Percentiles rank a stretch among this genome's conserved stretches.
Evolutionary conservation across 2,888 invertebrate species (phyloP).

Genomic region (Drosophila leonis): DNA sequence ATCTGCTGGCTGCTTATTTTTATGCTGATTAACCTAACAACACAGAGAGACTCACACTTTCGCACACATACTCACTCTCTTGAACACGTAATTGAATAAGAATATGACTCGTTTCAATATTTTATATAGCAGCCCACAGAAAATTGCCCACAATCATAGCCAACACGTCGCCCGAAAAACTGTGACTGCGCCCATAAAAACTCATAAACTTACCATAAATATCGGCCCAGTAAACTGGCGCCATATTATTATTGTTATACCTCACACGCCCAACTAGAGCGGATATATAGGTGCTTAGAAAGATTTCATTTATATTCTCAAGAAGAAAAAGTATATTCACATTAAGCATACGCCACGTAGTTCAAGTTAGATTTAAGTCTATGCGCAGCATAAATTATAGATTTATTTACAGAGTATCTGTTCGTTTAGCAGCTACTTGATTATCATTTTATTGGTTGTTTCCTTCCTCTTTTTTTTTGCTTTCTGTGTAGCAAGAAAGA

Average conservation of each 20-base stretch:
- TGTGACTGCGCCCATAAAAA: conserved; percentile 59
- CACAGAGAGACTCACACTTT: conserved; percentile 24
- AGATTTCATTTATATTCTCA: background rate
- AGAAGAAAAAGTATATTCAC: background rate
- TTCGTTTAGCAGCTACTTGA: background rate
- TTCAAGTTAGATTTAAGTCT: background rate
- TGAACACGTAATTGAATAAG: conserved; percentile 60
- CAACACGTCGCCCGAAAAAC: conserved; percentile 43
- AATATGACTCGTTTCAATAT: conserved; percentile 62
- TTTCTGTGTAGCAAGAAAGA: conserved; percentile 22
- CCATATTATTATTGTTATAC: conserved; percentile 49
- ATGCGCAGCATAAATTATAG: conserved; percentile 7
- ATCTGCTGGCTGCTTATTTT: conserved; percentile 62
- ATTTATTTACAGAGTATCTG: background rate
- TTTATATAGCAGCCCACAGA: conserved; percentile 30
- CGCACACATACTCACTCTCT: background rate
- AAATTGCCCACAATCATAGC: conserved; percentile 59
- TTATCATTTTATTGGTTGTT: conserved; percentile 25
- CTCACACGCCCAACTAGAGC: background rate
- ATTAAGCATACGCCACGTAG: conserved; percentile 12
- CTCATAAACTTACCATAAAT: conserved; percentile 72
- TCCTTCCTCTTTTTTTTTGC: background rate
- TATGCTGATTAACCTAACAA: conserved; percentile 71
- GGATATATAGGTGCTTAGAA: conserved; percentile 13
- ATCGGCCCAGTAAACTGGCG: conserved; percentile 51